Percentiles rank a stretch among this genome's conserved stretches.
Conservation (phyloP, 2,113 vertebrate species). For the Tragulus kanchil region DNA sequence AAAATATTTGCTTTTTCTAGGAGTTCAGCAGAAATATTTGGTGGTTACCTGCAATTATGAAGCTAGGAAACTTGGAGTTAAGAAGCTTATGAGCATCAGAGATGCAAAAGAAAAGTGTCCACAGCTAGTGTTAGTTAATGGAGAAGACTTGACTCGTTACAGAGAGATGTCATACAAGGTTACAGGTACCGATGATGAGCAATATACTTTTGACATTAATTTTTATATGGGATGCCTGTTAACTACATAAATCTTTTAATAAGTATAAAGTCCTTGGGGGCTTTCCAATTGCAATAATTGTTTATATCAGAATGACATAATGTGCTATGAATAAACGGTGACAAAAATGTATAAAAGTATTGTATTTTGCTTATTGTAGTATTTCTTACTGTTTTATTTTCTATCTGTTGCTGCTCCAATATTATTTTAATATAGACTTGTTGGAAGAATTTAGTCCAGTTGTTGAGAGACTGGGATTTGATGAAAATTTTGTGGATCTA, state of each 20-base stretch:
- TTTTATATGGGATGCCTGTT: neutral
- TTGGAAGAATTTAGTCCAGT: slow-evolving; percentile 91
- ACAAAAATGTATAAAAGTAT: neutral
- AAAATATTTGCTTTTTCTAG: slow-evolving; percentile 81
- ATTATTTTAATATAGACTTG: slow-evolving; percentile 88
- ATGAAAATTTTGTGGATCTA: slow-evolving; percentile 96
- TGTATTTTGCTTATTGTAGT: slow-evolving; percentile 19
- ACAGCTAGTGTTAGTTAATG: slow-evolving; percentile 92
- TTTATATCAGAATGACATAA: neutral
- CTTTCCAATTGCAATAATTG: neutral
- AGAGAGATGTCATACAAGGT: slow-evolving; percentile 94
- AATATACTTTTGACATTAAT: neutral
- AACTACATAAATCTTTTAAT: slow-evolving; percentile 20
- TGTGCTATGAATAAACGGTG: slow-evolving; percentile 1
- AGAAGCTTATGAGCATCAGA: slow-evolving; percentile 91
- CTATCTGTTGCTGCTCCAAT: neutral
- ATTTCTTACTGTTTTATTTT: slow-evolving; percentile 8
- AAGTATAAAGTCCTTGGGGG: slow-evolving; percentile 17
- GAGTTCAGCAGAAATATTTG: slow-evolving; percentile 93
- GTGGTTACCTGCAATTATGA: slow-evolving; percentile 96
- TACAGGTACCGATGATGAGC: slow-evolving; percentile 89
- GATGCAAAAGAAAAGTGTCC: slow-evolving; percentile 93
- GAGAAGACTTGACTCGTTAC: slow-evolving; percentile 95
- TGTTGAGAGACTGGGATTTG: slow-evolving; percentile 95
- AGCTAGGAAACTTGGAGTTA: slow-evolving; percentile 91